Evolutionary conservation across 2,888 invertebrate species (phyloP), one percentile per base, ranked within the genome.

Genomic region (Itoplectis maculator): DNA sequence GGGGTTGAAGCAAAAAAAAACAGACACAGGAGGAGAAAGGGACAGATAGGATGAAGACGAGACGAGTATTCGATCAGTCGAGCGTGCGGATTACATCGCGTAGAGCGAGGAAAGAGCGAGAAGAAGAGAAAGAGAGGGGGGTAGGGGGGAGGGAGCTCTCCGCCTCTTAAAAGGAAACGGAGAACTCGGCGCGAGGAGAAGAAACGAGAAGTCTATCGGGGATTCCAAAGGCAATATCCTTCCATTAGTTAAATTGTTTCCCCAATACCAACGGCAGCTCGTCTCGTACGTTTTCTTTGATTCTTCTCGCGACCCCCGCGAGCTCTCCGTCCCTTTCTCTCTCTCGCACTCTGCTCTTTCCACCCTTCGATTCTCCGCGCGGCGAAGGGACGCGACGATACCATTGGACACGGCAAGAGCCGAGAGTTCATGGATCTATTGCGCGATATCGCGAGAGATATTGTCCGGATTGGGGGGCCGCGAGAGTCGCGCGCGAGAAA

Each of bases 201-300:
- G 74, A 82, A 51, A 63, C 63, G 74, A 82, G 76, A 77, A 77
- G 72, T 77, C 80, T 80, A 77, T 68, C 77, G 80, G 80, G 76
- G 76, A 78, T 81, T 83, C 84, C 84, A 83, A 81, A 79, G 86
- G 88, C 89, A 88, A 90, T 90, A 79, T 76, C 76, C 83, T 83
- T 91, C 91, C 91, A 91, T 91, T 91, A 91, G 91, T 91, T 91
- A 91, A 91, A 91, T 91, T 91, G 91, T 91, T 91, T 90, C 86
- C 82, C 86, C 85, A 86, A 87, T 87, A 88, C 86, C 79, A 40
- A 66, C 45, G 47, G 63, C 59, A 2, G 29, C 29, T 5, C 47
- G 73, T 51, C 81, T 78, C 85, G 83, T 86, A 85, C 15, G 37
- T 86, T n/a, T n/a, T 86, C 87, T 87, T 81, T 87, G 78, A 85